These are phyloP conservation scores for Rhopilema esculentum DNA, from an alignment of 30 jellyfish, hydroid and myxozoan genomes.

Conservation along the genomic window DNA sequence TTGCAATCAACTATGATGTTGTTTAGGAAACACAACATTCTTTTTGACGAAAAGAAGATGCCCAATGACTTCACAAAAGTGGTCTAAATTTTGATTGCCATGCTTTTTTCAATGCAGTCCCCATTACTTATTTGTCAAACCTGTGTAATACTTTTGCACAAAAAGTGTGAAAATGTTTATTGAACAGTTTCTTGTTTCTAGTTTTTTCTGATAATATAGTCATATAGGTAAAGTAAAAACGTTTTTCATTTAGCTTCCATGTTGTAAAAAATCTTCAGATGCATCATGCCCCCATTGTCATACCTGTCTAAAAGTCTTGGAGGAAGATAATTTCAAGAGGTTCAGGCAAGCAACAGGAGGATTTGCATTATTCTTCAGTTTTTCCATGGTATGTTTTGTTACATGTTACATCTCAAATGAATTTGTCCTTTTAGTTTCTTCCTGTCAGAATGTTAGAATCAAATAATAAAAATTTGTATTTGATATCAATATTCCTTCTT, in stretches of 20 bases:
- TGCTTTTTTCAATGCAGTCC: too few relatives aligned
- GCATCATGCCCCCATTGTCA: slow-evolving; percentile 52
- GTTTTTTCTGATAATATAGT: not conserved
- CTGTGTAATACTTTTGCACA: not conserved
- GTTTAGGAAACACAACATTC: too few relatives aligned
- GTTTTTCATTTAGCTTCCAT: slow-evolving; percentile 32
- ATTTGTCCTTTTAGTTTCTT: not conserved
- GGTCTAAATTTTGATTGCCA: too few relatives aligned
- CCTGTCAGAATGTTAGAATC: too few relatives aligned
- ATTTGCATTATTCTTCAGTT: slow-evolving; percentile 87
- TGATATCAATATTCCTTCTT: too few relatives aligned
- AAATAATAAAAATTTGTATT: too few relatives aligned
- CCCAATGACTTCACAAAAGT: too few relatives aligned
- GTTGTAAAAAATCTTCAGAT: slow-evolving; percentile 38
- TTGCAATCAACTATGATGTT: too few relatives aligned
- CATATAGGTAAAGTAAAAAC: too few relatives aligned
- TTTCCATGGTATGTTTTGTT: slow-evolving; percentile 77
- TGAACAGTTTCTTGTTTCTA: not conserved
- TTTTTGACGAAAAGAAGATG: too few relatives aligned
- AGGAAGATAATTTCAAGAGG: slow-evolving; percentile 62
- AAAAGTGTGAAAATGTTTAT: not conserved
- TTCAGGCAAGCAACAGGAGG: slow-evolving; percentile 94
- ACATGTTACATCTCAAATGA: not conserved
- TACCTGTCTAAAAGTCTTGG: slow-evolving; percentile 71
- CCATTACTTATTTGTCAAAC: too few relatives aligned